Conservation (phyloP, 2,888 invertebrate species). For the Phytoseiulus persimilis region DNA sequence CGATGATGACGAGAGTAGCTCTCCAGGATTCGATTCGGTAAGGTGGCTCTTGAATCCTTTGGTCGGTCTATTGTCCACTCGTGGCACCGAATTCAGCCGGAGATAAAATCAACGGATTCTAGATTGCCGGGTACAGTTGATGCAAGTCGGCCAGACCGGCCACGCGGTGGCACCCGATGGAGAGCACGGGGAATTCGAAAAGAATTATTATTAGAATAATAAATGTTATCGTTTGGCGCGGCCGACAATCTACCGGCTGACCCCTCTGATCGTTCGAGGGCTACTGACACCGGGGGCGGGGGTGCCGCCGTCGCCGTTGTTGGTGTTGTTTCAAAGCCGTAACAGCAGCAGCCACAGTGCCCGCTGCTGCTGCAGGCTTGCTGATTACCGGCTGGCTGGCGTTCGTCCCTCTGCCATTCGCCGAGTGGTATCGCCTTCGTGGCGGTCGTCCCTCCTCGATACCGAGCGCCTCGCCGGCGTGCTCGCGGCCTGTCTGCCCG, state of each 20-base stretch:
- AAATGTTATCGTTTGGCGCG: background rate
- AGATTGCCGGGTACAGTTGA: background rate
- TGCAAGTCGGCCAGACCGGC: background rate
- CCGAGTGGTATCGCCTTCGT: background rate
- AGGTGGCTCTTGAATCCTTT: no score
- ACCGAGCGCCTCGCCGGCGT: background rate
- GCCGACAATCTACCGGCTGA: no score
- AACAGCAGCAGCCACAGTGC: background rate
- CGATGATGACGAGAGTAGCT: no score
- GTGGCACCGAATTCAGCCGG: no score
- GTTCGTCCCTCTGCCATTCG: background rate
- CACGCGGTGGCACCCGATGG: background rate
- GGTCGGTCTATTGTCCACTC: no score
- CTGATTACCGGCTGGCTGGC: constrained; percentile 5
- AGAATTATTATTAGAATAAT: background rate
- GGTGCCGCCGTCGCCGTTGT: background rate
- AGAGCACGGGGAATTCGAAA: background rate
- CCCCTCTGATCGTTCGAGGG: background rate
- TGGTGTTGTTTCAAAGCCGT: background rate
- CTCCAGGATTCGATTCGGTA: no score
- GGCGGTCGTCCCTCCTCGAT: background rate
- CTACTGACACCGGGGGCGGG: background rate
- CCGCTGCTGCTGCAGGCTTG: background rate
- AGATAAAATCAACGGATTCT: no score
- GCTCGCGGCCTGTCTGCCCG: background rate